Base-by-base conservation (phyloP, 2,888 invertebrate genomes). In the Scaptomyza parva region DNA sequence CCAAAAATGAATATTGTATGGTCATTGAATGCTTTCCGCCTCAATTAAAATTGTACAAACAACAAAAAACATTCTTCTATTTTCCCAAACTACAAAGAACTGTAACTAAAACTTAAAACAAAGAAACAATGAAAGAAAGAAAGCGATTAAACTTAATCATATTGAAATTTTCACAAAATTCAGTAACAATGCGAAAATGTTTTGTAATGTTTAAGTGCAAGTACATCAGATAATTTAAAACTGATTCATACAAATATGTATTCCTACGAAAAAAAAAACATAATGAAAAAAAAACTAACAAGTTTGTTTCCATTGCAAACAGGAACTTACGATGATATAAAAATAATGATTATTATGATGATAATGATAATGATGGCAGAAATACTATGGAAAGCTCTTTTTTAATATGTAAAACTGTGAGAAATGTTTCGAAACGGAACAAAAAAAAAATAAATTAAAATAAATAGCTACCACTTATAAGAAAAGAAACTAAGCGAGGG, bases 341-440 rank as follows among this genome's bases (percentile, higher is more conserved):
- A n/a, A n/a, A n/a, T n/a, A n/a, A n/a, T n/a, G n/a, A 44, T 54
- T 8, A 55, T 50, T 39, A 69, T 58, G 41, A 44, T 54, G 11
- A 54, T 44, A 35, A 68, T 58, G 41, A 58, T 11, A 30, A 40
- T 17, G 37, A 37, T 30, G 47, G 47, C 47, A 47, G 43, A 33
- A 39, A 40, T 64, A 67, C 66, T 66, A 76, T 52, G 61, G 35
- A 68, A 78, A 60, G 47, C 59, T 73, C 70, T 59, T 78, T 70
- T 78, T 78, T 66, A 60, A 74, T 65, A 58, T 70, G 50, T 71
- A 73, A 81, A 86, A 78, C 82, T 82, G 85, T 81, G 86, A 85
- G 77, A 87, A 88, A 84, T 82, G 85, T 85, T 85, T 86, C 82
- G 82, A 74, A 86, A 86, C 80, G 88, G 84, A 86, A 88, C 76